Evolutionary conservation across 2,888 invertebrate genomes (phyloP).

Genomic region (Campoplex nolae): DNA sequence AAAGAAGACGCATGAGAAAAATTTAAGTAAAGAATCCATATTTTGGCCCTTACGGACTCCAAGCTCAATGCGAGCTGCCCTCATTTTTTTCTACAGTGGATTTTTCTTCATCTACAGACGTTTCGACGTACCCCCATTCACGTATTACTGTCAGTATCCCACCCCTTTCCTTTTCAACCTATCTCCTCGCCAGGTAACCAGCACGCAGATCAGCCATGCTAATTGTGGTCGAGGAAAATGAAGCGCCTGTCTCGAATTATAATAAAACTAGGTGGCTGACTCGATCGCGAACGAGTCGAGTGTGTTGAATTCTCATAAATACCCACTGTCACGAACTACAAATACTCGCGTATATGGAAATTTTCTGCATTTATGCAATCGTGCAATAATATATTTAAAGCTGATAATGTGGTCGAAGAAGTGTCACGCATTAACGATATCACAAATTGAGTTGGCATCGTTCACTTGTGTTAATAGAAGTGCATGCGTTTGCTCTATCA

Average conservation of each 20-base stretch:
- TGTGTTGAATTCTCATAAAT: conserved; percentile 57
- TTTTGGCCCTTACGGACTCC: too few species aligned
- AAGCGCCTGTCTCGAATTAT: conserved; percentile 66
- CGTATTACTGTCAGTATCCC: conserved; percentile 40
- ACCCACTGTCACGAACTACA: conserved; percentile 24
- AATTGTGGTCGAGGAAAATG: conserved; percentile 69
- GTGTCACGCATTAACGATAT: conserved; percentile 35
- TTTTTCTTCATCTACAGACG: conserved; percentile 6
- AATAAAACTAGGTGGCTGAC: conserved; percentile 60
- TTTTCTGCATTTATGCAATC: background rate
- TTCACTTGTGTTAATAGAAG: background rate
- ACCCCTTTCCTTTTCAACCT: background rate
- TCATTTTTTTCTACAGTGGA: too few species aligned
- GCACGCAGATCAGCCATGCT: conserved; percentile 58
- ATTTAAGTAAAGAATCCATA: too few species aligned
- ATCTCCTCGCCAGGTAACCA: conserved; percentile 25
- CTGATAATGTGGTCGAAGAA: conserved; percentile 15
- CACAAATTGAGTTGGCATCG: conserved; percentile 33
- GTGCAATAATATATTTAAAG: conserved; percentile 15
- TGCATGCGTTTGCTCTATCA: too few species aligned
- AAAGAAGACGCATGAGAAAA: too few species aligned
- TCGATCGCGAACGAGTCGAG: conserved; percentile 24
- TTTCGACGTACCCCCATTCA: conserved; percentile 27
- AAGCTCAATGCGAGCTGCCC: too few species aligned
- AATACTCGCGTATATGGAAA: background rate